Evolutionary conservation across 1,140 invertebrate genomes (phyloP), one percentile per base, ranked within the genome.

Genomic region (Augochlora pura): DNA sequence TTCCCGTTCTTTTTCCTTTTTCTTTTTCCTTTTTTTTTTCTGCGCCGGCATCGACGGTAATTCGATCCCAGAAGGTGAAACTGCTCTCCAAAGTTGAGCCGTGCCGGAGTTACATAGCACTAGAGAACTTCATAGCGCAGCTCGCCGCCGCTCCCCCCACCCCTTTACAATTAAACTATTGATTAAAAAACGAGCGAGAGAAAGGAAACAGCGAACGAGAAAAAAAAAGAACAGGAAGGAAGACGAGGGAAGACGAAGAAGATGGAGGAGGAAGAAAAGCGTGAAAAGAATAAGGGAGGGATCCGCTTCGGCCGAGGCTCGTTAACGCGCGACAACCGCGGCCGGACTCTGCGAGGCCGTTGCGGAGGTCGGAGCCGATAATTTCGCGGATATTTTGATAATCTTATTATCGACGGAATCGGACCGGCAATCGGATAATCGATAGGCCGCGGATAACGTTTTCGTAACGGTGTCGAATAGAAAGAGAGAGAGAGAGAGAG

Each of bases 21-120:
- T n/a, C 25, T 21, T 38, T 76, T 66, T 46, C 42, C 49, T 46
- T 32, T 4, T 32, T 32, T 4, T 32, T 4, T 46, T 7, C 9
- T 7, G 0, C 39, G 10, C 9, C 14, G 42, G 10, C 42, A 71
- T 49, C 23, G 32, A 4, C 32, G 32, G 75, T 71, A 71, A 71
- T 71, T 71, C 67, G 68, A 72, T 64, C 46, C 69, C 7, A 32
- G 49, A 54, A 78, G 23, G 18, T 46, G 23, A 27, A 77, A 72
- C 69, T 52, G 49, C 27, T 0, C 23, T 7, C 9, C 16, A 14
- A 63, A 72, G 68, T 72, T 27, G 2, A 38, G 18, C 21, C 32
- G 60, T 72, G 54, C 27, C 27, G 32, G 46, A 72, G 68, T 52
- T 68, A 64, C 49, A 54, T 57, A 38, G 27, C 18, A 49, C 46